phyloP scores from a whole-genome alignment of 2,113 vertebrate genomes.

The Rhynchopsitta pachyrhyncha region DNA sequence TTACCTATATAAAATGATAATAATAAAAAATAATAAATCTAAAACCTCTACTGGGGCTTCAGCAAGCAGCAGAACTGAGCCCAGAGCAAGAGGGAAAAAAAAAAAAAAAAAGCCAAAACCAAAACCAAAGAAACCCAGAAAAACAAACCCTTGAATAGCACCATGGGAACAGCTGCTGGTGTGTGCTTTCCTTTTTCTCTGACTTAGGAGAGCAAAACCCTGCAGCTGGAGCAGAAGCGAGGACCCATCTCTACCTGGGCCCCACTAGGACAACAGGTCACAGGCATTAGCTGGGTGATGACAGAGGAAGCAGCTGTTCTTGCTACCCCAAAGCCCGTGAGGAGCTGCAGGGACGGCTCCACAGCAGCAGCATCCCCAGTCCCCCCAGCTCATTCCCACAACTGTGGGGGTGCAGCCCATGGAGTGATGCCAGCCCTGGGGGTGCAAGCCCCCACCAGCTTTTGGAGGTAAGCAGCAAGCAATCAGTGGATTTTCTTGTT shows the following conservation, averaged over 20 bases:
- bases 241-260: not conserved
- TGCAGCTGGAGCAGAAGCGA: not conserved
- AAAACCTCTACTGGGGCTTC: not conserved
- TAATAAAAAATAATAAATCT: not conserved
- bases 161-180: not conserved
- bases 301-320: not conserved
- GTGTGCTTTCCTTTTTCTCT: not conserved
- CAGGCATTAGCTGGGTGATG: not conserved
- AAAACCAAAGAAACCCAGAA: not conserved
- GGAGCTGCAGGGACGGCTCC: not conserved
- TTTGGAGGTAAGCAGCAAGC: not conserved
- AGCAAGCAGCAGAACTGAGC: not conserved
- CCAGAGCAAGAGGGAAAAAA: not conserved
- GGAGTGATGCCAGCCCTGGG: not conserved
- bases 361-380: not conserved
- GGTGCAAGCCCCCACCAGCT: not conserved
- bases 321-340: not conserved
- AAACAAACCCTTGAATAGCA: not conserved
- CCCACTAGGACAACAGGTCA: accelerated
- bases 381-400: not conserved
- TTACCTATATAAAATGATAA: not conserved
- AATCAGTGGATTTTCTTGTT: not conserved
- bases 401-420: accelerated
- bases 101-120: not conserved
- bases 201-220: not conserved